A percentile compares a stretch with the other conserved stretches of the same genome.
Conservation (phyloP, 2,888 invertebrate species). For the Eupithecia subumbrata region DNA sequence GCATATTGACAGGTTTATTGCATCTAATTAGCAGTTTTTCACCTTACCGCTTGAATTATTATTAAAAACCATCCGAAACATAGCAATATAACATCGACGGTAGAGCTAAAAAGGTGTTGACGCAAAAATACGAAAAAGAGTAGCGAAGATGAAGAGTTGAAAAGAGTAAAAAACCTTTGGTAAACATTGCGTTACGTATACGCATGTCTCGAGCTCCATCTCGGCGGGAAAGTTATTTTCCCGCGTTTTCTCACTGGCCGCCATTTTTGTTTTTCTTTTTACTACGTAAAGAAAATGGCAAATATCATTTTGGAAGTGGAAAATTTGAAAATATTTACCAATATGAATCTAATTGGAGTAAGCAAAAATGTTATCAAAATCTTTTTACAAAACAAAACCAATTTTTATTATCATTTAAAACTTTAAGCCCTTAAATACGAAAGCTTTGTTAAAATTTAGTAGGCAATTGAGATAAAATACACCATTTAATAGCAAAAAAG, state of each 20-base stretch:
- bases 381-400: conserved; percentile 31
- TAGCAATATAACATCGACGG: conserved; percentile 39
- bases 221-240: conserved; percentile 81
- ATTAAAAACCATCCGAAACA: conserved; percentile 17
- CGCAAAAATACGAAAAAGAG: conserved; percentile 42
- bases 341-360: conserved; percentile 69
- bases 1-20: conserved; percentile 20
- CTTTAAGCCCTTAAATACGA: neutral
- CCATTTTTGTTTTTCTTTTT: conserved; percentile 58
- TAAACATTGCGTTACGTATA: conserved; percentile 73
- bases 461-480: conserved; percentile 5
- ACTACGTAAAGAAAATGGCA: conserved; percentile 14
- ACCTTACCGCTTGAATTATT: neutral
- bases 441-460: conserved; percentile 4
- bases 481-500: neutral
- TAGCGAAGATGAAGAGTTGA: conserved; percentile 48
- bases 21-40: conserved; percentile 10
- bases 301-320: conserved; percentile 7
- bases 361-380: conserved; percentile 40
- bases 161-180: conserved; percentile 58
- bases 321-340: conserved; percentile 47
- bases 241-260: conserved; percentile 72
- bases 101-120: conserved; percentile 36
- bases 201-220: conserved; percentile 75
- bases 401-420: neutral